These are phyloP conservation scores for Rousettus leschenaultii DNA, from an alignment of 2,113 vertebrate species.

Conservation along the genomic window DNA sequence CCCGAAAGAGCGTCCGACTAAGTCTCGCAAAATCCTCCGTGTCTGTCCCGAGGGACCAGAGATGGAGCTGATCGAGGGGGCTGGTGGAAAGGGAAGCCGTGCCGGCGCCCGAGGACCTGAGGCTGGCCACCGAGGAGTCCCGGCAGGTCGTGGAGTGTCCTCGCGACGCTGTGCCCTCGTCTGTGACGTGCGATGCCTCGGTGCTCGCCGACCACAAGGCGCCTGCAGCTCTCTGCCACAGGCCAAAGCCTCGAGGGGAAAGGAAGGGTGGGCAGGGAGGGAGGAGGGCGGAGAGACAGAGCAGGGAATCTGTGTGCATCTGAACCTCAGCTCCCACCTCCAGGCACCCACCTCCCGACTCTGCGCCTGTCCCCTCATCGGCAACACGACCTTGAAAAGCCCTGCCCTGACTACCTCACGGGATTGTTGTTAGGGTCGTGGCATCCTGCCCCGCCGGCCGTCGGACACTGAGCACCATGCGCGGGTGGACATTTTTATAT, in stretches of 20 bases:
- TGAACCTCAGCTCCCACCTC: neutral
- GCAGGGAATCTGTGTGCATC: fast-evolving
- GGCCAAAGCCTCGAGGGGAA: fast-evolving
- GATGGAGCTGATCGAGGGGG: fast-evolving
- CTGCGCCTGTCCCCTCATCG: neutral
- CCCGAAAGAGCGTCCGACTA: neutral
- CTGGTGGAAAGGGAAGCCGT: fast-evolving
- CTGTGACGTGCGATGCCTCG: fast-evolving
- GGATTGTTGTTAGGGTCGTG: fast-evolving
- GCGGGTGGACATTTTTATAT: neutral
- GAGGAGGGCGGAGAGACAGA: fast-evolving
- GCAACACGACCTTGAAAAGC: neutral
- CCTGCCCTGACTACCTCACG: neutral
- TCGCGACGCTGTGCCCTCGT: neutral
- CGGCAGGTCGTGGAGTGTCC: fast-evolving
- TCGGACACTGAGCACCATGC: neutral
- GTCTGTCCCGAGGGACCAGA: neutral
- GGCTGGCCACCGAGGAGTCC: too few species aligned
- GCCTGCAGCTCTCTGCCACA: neutral
- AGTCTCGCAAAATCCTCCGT: neutral
- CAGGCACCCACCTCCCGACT: neutral
- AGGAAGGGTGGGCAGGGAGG: fast-evolving
- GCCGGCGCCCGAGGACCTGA: too few species aligned
- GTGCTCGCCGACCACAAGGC: neutral
- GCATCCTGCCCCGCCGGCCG: neutral